These are phyloP conservation scores for Rhea pennata DNA, from an alignment of 2,113 vertebrate species.

Conservation along the genomic window DNA sequence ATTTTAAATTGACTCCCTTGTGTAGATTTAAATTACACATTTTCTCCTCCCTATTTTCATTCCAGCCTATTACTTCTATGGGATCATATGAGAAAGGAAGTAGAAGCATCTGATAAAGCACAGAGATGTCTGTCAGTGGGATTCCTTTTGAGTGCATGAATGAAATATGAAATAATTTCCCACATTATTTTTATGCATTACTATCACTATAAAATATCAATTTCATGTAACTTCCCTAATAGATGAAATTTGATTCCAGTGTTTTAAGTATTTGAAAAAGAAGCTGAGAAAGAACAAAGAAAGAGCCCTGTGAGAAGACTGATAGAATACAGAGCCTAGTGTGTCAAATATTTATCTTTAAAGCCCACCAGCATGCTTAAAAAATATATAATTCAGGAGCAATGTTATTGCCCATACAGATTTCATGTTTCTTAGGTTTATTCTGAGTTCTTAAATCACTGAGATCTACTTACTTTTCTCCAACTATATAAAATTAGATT, in stretches of 20 bases:
- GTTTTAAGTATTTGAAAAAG: background rate
- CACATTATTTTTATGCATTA: background rate
- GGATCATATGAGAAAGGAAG: background rate
- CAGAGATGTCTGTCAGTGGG: background rate
- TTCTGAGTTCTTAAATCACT: background rate
- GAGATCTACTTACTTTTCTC: background rate
- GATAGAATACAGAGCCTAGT: background rate
- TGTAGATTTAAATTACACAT: conserved; percentile 47
- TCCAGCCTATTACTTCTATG: conserved; percentile 12
- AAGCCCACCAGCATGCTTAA: background rate
- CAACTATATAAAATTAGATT: background rate
- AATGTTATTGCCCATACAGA: background rate
- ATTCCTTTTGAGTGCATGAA: background rate
- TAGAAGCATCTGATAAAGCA: background rate
- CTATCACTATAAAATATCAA: background rate
- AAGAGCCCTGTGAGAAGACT: background rate
- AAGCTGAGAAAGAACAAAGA: background rate
- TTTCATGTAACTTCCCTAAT: background rate
- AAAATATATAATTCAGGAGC: background rate
- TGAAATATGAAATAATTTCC: background rate
- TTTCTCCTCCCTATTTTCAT: conserved; percentile 35
- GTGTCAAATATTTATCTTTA: background rate
- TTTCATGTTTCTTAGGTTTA: background rate
- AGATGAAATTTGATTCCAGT: background rate
- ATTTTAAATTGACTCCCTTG: conserved; percentile 53